A percentile compares a stretch with the other conserved stretches of the same genome.
Conservation (phyloP, 2,113 vertebrate species). For the Malurus cyaneus region DNA sequence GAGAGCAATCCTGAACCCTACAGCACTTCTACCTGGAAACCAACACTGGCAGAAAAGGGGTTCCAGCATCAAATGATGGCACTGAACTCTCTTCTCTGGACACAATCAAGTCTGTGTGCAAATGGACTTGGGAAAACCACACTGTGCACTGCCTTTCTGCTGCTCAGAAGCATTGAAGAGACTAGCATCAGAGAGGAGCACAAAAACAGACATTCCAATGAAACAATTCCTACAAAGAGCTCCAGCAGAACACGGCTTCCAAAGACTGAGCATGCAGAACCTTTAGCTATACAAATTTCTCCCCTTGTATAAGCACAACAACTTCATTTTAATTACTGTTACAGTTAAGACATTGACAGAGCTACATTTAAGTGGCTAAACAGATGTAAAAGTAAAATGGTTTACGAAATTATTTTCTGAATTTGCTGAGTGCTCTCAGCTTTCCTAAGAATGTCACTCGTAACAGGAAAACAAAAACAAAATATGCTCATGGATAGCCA, state of each 20-base stretch:
- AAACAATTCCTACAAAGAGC: not conserved
- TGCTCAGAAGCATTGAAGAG: not conserved
- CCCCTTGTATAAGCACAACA: not conserved
- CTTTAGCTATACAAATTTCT: not conserved
- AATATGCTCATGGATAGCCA: not conserved
- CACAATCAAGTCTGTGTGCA: not conserved
- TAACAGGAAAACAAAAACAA: not conserved
- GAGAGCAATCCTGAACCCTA: accelerated
- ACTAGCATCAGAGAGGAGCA: not conserved
- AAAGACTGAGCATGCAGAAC: not conserved
- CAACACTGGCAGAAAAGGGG: not conserved
- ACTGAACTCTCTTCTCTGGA: not conserved
- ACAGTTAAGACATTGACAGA: not conserved
- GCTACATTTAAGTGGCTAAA: not conserved
- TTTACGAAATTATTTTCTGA: not conserved
- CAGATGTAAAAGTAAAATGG: not conserved
- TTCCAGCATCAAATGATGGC: accelerated
- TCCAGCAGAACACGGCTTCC: not conserved
- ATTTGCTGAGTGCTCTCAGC: not conserved
- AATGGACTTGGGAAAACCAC: not conserved
- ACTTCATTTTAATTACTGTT: not conserved
- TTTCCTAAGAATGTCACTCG: not conserved
- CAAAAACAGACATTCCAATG: not conserved
- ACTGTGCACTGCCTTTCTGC: not conserved
- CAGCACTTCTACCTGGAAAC: not conserved